Evolutionary conservation across 2,113 vertebrate genomes (phyloP).

Genomic region (Lophius piscatorius): DNA sequence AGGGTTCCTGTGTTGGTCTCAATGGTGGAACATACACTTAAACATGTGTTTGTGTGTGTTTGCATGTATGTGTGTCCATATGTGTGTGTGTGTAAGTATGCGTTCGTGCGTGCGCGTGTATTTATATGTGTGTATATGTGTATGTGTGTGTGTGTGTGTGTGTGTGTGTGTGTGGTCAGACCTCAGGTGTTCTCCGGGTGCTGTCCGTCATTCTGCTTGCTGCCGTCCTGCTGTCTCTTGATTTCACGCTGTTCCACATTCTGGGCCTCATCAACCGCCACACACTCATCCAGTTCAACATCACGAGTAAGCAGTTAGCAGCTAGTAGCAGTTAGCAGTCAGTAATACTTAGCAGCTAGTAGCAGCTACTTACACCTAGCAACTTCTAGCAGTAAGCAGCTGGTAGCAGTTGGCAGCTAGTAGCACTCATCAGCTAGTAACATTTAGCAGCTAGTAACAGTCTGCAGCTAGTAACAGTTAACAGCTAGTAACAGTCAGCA

Average conservation of each 20-base stretch:
- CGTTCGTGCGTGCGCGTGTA: constrained; percentile 21
- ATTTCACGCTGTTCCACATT: constrained; percentile 79
- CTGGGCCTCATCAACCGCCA: constrained; percentile 84
- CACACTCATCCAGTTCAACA: constrained; percentile 81
- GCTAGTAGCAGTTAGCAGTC: too few relatives aligned
- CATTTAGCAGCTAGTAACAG: too few relatives aligned
- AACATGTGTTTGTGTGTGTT: too few relatives aligned
- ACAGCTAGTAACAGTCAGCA: too few relatives aligned
- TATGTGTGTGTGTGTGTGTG: constrained; percentile 25
- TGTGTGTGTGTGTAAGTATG: constrained; percentile 5
- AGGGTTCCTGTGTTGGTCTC: too few relatives aligned
- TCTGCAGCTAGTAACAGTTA: too few relatives aligned
- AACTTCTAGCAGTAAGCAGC: too few relatives aligned
- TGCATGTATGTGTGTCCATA: background rate
- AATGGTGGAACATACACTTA: too few relatives aligned
- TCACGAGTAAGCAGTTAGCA: constrained; percentile 81
- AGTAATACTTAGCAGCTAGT: too few relatives aligned
- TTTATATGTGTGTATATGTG: constrained; percentile 17
- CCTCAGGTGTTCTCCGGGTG: constrained; percentile 74
- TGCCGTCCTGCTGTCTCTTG: constrained; percentile 74
- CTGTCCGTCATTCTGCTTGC: constrained; percentile 75
- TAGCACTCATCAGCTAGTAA: too few relatives aligned
- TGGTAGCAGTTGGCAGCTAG: too few relatives aligned
- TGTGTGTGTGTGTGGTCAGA: constrained; percentile 30
- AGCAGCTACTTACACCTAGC: too few relatives aligned